These are phyloP conservation scores for Brachylomia viminalis DNA, from an alignment of 2,888 invertebrate genomes.

Conservation along the genomic window DNA sequence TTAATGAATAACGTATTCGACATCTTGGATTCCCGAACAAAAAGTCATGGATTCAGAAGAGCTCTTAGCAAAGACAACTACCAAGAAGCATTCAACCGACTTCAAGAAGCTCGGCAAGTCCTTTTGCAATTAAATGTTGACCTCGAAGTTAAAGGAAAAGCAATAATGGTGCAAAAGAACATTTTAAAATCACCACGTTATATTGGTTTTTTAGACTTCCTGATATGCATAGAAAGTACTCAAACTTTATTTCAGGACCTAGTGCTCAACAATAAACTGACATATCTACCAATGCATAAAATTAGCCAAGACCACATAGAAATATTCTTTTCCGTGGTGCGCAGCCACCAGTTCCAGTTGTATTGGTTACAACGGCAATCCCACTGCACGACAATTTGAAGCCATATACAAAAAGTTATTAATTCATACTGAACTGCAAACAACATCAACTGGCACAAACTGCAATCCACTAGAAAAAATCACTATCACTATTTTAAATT, in stretches of 20 bases:
- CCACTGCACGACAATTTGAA: slow-evolving; percentile 9
- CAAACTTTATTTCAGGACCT: not conserved
- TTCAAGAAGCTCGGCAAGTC: not conserved
- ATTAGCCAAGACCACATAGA: slow-evolving; percentile 4
- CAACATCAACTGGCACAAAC: not conserved
- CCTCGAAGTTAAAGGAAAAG: not conserved
- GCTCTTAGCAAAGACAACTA: slow-evolving; percentile 4
- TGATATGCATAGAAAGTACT: not conserved
- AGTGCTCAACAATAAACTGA: not conserved
- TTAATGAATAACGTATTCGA: slow-evolving; percentile 11
- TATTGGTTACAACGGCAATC: not conserved
- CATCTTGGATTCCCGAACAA: slow-evolving; percentile 3
- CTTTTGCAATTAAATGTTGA: not conserved
- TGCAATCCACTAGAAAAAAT: not conserved
- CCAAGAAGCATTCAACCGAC: not conserved
- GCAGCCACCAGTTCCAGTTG: no score
- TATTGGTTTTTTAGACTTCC: not conserved
- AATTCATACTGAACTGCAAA: not conserved
- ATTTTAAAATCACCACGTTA: slow-evolving; percentile 4
- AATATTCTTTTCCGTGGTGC: slow-evolving; percentile 1
- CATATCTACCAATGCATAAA: not conserved
- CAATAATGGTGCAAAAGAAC: not conserved
- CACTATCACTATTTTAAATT: no score
- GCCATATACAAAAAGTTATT: not conserved
- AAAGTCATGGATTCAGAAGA: slow-evolving; percentile 1